phyloP scores from a whole-genome alignment of 1,140 invertebrate genomes.

The Radopholus similis region DNA sequence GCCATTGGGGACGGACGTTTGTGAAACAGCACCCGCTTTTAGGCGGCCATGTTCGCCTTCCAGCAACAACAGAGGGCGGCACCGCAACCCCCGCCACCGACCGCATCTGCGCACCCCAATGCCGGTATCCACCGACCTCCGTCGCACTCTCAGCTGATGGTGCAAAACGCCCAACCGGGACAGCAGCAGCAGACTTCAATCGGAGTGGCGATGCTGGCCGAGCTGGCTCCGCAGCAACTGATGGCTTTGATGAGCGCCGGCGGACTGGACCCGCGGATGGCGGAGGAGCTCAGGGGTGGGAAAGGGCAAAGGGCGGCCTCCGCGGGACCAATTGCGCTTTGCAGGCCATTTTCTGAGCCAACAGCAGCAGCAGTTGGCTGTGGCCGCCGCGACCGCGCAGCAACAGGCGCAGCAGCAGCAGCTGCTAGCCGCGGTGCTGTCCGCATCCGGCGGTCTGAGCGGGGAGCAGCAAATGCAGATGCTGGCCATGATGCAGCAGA shows the following conservation, averaged over 20 bases:
- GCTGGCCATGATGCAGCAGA: too few species aligned
- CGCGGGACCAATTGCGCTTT: neutral
- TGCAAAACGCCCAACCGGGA: neutral
- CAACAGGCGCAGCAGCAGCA: conserved; percentile 21
- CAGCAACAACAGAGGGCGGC: conserved; percentile 3
- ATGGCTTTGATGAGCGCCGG: conserved; percentile 4
- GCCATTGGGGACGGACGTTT: neutral
- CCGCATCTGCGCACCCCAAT: conserved; percentile 1
- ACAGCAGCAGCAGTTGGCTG: conserved; percentile 16
- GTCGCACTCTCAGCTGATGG: neutral
- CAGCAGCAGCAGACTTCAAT: conserved; percentile 15
- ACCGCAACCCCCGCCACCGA: neutral
- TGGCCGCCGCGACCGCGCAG: neutral
- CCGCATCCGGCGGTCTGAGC: too few species aligned
- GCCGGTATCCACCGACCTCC: neutral
- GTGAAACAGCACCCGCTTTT: neutral
- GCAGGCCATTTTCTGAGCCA: neutral
- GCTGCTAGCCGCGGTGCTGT: neutral
- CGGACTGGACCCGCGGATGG: neutral
- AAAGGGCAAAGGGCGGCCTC: neutral
- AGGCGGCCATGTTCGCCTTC: conserved; percentile 9
- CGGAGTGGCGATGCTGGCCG: neutral
- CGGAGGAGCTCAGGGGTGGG: neutral
- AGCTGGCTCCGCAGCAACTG: conserved; percentile 12
- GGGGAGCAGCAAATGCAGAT: too few species aligned